Base-by-base conservation (phyloP, 2,113 vertebrate species). In the Saccopteryx bilineata region DNA sequence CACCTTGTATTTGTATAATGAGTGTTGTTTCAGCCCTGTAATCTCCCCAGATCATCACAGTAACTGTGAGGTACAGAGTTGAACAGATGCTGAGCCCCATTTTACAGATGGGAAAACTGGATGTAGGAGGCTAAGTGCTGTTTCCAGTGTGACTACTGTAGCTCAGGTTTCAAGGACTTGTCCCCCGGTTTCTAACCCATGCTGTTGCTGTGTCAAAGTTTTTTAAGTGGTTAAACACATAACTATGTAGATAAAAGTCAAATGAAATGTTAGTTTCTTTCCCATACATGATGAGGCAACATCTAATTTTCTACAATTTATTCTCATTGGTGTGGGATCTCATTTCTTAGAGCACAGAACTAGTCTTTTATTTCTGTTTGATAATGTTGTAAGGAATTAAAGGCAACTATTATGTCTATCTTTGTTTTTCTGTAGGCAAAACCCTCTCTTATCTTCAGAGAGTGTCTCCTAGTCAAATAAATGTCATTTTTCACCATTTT, bases 401-500 rank as follows among this genome's bases (percentile, higher is more conserved):
- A 79, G 8, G 26, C 17, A 26, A 5, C 46, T 56, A 9, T 69
- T 56, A 23, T 83, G 24, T 66, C 39, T 87, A 5, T n/a, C 17
- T 82, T 33, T 58, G 46, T n/a, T 92, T 21, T 61, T 61, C 61
- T 75, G 65, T 39, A 74, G 21, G 26, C 6, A 28, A 87, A 90
- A 33, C 12, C 24, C 19, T 61, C 5, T 89, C 2, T 82, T 76
- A 39, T 6, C 68, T 66, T 74, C 24, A 80, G 48, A 61, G 14
- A 85, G 21, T 89, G n/a, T 58, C 78, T 90, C 24, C 88, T 85
- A 63, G 18, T 52, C 7, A 85, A 33, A 84, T 33, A 74, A 65
- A 33, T 69, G 26, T 88, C 14, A 60, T 66, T 75, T 75, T 74
- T 88, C 60, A 84, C n/a, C 18, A 31, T 81, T 88, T 97, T 69